phyloP scores from a whole-genome alignment of 2,797 vertebrate species.

The Squalus acanthias region DNA sequence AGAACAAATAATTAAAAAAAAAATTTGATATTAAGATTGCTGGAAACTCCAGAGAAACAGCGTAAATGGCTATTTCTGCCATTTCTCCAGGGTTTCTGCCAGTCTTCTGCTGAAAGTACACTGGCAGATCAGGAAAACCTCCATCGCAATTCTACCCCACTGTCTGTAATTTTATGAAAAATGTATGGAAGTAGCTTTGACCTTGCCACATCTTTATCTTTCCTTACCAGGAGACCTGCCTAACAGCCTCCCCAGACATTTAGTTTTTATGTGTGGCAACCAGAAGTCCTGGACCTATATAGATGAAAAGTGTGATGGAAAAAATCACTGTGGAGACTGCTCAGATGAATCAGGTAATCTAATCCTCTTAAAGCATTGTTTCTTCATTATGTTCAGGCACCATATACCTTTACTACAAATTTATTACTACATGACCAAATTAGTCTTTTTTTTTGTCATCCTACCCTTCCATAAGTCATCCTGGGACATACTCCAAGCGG shows the following conservation, averaged over 20 bases:
- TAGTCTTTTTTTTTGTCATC: not conserved
- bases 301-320: slow-evolving; percentile 45
- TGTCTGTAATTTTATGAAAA: not conserved
- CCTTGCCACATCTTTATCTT: not conserved
- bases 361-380: not conserved
- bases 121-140: not conserved
- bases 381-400: not conserved
- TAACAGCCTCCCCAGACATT: slow-evolving; percentile 43
- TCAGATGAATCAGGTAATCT: slow-evolving; percentile 47
- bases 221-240: slow-evolving; percentile 42
- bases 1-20: not conserved
- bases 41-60: not conserved
- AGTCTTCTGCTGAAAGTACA: not conserved
- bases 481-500: not conserved
- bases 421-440: not conserved
- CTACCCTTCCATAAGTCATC: not conserved
- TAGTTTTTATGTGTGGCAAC: slow-evolving; percentile 46
- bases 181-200: not conserved
- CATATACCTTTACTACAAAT: not conserved
- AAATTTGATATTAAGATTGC: not conserved
- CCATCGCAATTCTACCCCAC: not conserved
- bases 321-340: slow-evolving; percentile 47
- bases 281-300: slow-evolving; percentile 45
- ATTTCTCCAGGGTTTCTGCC: not conserved
- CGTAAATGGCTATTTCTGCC: not conserved